Percentiles rank a stretch among this genome's conserved stretches.
phyloP scores from a whole-genome alignment of 2,113 vertebrate species.

The Myotis davidii region DNA sequence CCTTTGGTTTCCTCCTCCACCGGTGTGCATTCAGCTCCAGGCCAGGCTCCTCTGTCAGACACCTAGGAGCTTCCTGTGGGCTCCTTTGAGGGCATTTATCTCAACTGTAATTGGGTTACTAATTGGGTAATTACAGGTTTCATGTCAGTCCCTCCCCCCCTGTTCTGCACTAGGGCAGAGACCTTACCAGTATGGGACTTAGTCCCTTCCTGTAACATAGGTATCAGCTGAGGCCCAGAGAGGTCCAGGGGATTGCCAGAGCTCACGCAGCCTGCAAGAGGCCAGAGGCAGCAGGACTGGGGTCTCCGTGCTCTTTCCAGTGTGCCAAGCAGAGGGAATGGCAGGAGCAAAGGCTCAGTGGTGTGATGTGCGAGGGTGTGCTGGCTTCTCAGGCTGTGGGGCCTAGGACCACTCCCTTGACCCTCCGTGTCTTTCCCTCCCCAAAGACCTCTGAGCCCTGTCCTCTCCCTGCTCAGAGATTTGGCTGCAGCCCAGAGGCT shows the following conservation, averaged over 20 bases:
- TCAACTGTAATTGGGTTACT: background rate
- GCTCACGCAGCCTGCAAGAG: background rate
- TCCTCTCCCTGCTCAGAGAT: background rate
- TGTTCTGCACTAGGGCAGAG: background rate
- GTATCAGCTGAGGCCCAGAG: background rate
- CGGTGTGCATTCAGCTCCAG: background rate
- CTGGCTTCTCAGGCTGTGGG: background rate
- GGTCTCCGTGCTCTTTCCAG: background rate
- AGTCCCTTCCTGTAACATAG: background rate
- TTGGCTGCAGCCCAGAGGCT: slow-evolving; percentile 52
- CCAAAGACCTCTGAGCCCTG: background rate
- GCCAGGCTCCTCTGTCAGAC: background rate
- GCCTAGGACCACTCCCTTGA: background rate
- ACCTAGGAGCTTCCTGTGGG: background rate
- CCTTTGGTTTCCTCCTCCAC: background rate
- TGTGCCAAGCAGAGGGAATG: background rate
- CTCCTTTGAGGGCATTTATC: background rate
- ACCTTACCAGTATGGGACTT: background rate
- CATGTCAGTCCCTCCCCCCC: accelerated
- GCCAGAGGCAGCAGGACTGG: background rate
- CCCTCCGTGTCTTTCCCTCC: background rate
- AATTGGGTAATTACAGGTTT: background rate
- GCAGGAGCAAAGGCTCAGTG: accelerated
- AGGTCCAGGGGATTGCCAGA: background rate
- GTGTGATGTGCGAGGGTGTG: background rate